Conservation (phyloP, 2,888 invertebrate species). For the Dicranocentrus wangi region DNA sequence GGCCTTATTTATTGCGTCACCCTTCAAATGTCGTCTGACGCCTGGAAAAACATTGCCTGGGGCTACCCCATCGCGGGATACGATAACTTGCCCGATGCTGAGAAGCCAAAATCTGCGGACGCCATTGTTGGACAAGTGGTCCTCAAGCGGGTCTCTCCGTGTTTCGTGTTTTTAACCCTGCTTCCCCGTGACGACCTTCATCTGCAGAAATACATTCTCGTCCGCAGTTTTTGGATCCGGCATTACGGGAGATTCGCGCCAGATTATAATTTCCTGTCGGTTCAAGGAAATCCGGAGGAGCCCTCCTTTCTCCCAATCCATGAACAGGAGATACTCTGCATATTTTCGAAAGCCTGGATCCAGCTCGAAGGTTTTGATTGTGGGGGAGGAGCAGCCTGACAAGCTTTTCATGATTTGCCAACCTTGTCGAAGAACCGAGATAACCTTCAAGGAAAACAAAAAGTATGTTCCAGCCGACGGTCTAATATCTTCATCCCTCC, state of each 20-base stretch:
- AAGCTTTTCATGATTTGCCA: conserved; percentile 25
- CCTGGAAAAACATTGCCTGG: background rate
- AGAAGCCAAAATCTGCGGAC: background rate
- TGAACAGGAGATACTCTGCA: background rate
- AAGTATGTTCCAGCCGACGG: too few species aligned
- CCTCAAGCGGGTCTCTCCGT: background rate
- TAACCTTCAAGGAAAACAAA: background rate
- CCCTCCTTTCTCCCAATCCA: background rate
- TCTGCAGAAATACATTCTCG: background rate
- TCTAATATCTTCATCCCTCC: too few species aligned
- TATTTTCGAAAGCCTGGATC: background rate
- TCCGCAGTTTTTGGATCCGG: too few species aligned
- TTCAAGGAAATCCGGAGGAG: background rate
- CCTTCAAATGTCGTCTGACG: background rate
- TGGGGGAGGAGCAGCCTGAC: background rate
- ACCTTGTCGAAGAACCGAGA: background rate
- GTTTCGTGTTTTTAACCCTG: background rate
- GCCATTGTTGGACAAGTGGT: background rate
- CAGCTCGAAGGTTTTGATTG: background rate
- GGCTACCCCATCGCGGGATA: background rate
- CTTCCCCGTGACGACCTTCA: too few species aligned
- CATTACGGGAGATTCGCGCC: conserved; percentile 15
- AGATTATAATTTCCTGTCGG: conserved; percentile 1
- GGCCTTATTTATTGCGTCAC: background rate
- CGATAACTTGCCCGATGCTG: background rate